Percentiles rank a stretch among this genome's conserved stretches.
Evolutionary conservation across 2,888 invertebrate species (phyloP).

Genomic region (Ectemnius lituratus): DNA sequence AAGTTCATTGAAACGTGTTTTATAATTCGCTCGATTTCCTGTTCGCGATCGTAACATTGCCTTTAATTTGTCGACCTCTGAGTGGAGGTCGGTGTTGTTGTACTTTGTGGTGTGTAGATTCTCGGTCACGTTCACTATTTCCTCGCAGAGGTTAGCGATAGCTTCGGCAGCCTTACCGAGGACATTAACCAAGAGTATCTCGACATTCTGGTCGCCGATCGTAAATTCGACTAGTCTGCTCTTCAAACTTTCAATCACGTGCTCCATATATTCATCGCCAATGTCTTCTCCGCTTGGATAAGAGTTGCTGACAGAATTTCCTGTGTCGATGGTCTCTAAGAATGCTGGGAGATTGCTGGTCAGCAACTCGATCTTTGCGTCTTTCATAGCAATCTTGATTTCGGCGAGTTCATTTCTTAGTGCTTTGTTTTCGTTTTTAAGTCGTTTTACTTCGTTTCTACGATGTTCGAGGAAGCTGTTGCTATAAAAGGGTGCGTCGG

Average conservation of each 20-base stretch:
- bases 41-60: conserved; percentile 50
- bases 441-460: conserved; percentile 46
- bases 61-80: conserved; percentile 46
- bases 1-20: conserved; percentile 50
- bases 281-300: neutral
- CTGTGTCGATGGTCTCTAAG: neutral
- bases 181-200: conserved; percentile 52
- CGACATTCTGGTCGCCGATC: conserved; percentile 56
- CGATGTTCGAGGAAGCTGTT: conserved; percentile 55
- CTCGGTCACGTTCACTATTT: conserved; percentile 52
- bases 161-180: conserved; percentile 53
- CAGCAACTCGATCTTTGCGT: neutral
- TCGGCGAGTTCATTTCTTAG: conserved; percentile 45
- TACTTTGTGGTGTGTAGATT: conserved; percentile 40
- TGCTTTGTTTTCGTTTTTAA: conserved; percentile 39
- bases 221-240: conserved; percentile 44
- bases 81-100: conserved; percentile 39
- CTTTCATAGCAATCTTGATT: conserved; percentile 32
- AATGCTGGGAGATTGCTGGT: neutral
- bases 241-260: conserved; percentile 51
- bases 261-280: conserved; percentile 36
- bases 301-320: conserved; percentile 23
- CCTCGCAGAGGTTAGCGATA: conserved; percentile 56
- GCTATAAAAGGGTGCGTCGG: conserved; percentile 22
- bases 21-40: conserved; percentile 46